phyloP scores from a whole-genome alignment of 2,797 vertebrate genomes.

The Ptychadena robeensis region DNA sequence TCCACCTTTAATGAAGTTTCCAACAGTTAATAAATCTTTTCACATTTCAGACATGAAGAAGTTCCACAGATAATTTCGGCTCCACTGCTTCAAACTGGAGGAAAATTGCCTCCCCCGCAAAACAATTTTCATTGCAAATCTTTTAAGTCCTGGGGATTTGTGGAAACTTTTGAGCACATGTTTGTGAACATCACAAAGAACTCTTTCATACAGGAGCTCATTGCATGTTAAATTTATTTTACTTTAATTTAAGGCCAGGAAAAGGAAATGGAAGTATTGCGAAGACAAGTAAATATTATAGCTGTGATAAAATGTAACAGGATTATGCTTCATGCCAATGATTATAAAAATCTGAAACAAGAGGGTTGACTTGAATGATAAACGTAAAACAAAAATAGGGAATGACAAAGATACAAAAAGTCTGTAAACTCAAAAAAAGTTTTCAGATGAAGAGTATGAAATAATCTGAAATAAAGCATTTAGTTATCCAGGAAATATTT shows the following conservation, averaged over 20 bases:
- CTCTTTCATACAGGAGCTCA: background rate
- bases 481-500: background rate
- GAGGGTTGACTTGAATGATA: background rate
- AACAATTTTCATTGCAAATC: conserved; percentile 14
- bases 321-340: background rate
- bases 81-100: background rate
- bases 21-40: background rate
- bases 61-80: background rate
- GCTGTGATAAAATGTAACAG: background rate
- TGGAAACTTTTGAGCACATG: conserved; percentile 20
- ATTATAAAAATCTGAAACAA: background rate
- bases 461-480: background rate
- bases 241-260: conserved; percentile 15
- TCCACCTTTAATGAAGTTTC: background rate
- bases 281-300: conserved; percentile 2
- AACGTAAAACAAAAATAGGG: background rate
- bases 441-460: background rate
- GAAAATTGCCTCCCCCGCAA: conserved; percentile 5
- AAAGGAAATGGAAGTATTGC: background rate
- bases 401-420: background rate
- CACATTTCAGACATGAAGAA: background rate
- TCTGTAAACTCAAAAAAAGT: background rate
- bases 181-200: conserved; percentile 14
- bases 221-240: conserved; percentile 3
- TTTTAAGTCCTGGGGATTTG: background rate